These are phyloP conservation scores for Edolisoma coerulescens DNA, from an alignment of 2,113 vertebrate genomes.

Conservation along the genomic window DNA sequence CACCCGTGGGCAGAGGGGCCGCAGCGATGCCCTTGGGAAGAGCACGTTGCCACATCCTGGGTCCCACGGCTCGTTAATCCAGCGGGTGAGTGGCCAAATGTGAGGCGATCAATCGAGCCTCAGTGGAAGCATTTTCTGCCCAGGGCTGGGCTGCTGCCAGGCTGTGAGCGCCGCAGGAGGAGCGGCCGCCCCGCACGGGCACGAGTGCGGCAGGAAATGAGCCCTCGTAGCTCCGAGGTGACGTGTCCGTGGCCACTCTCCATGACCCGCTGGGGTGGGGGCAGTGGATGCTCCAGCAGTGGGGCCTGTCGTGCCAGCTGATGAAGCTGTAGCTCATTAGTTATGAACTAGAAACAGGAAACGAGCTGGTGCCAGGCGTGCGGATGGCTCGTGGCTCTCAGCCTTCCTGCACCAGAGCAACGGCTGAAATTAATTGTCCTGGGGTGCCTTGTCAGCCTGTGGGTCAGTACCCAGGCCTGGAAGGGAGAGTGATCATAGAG, in stretches of 20 bases:
- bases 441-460: neutral
- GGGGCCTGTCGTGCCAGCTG: neutral
- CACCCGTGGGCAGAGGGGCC: rapidly evolving
- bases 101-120: rapidly evolving
- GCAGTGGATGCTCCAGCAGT: neutral
- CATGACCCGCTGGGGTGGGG: neutral
- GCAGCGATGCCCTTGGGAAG: rapidly evolving
- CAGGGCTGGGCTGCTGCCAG: neutral
- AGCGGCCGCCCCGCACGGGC: rapidly evolving
- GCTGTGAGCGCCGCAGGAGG: rapidly evolving
- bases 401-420: neutral
- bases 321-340: neutral
- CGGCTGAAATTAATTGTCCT: neutral
- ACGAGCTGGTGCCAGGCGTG: neutral
- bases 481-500: neutral
- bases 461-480: neutral
- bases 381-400: neutral
- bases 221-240: rapidly evolving
- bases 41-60: neutral
- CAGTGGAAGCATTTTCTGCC: rapidly evolving
- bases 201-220: rapidly evolving
- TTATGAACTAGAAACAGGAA: neutral
- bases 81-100: rapidly evolving
- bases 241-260: rapidly evolving
- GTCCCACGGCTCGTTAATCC: neutral